phyloP scores from a whole-genome alignment of 2,797 vertebrate species.

The Danio aesculapii region DNA sequence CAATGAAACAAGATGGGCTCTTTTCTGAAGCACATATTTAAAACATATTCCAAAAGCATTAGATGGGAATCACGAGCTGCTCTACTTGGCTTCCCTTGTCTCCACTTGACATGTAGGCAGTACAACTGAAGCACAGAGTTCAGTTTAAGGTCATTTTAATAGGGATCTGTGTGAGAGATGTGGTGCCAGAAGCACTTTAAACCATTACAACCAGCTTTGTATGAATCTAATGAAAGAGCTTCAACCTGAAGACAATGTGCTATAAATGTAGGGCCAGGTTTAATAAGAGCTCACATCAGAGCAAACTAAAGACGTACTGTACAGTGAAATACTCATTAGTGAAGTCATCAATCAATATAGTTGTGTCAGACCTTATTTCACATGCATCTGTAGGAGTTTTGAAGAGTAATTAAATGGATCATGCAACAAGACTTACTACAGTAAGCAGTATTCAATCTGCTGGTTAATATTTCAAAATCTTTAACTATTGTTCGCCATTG shows the following conservation, averaged over 20 bases:
- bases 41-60: slow-evolving; percentile 34
- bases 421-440: no score
- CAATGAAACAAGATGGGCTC: slow-evolving; percentile 38
- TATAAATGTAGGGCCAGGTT: neutral
- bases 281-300: no score
- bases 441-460: no score
- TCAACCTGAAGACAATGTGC: slow-evolving; percentile 18
- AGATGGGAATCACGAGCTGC: slow-evolving; percentile 7
- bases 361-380: no score
- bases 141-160: slow-evolving; percentile 39
- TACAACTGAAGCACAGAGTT: slow-evolving; percentile 28
- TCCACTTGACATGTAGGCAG: slow-evolving; percentile 27
- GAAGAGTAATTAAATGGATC: no score
- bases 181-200: slow-evolving; percentile 24
- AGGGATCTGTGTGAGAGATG: neutral
- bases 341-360: no score
- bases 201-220: slow-evolving; percentile 26
- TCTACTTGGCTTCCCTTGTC: slow-evolving; percentile 39
- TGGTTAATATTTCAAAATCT: no score
- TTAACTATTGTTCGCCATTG: no score
- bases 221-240: slow-evolving; percentile 22
- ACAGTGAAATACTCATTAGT: no score
- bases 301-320: no score
- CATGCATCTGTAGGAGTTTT: no score
- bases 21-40: slow-evolving; percentile 43